Evolutionary conservation across 2,797 vertebrate genomes (phyloP).

Genomic region (Harpagifer antarcticus): DNA sequence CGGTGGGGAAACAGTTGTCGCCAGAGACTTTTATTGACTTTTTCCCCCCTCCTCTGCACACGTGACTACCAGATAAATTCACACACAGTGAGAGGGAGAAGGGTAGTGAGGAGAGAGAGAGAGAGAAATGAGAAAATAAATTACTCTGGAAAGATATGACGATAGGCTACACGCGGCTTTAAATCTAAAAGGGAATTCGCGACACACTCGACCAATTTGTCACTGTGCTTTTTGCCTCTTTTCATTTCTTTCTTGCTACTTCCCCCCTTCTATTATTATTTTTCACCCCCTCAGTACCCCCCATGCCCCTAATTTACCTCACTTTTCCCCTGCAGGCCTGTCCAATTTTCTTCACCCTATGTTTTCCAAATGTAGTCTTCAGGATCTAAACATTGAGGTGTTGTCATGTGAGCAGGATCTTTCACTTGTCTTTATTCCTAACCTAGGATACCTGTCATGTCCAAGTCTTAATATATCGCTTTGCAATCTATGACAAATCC

Average conservation of each 20-base stretch:
- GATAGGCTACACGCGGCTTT: conserved; percentile 89
- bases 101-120: conserved; percentile 82
- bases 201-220: conserved; percentile 90
- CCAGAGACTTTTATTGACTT: conserved; percentile 89
- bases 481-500: conserved; percentile 77
- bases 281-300: conserved; percentile 78
- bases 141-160: conserved; percentile 95
- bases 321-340: conserved; percentile 64
- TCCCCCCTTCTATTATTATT: conserved; percentile 78
- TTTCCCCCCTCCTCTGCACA: conserved; percentile 75
- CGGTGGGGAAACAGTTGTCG: conserved; percentile 87
- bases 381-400: conserved; percentile 38
- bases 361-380: conserved; percentile 65
- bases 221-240: conserved; percentile 86
- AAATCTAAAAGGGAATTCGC: conserved; percentile 89
- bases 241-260: conserved; percentile 82
- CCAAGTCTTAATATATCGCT: conserved; percentile 56
- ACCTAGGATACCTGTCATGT: conserved; percentile 33
- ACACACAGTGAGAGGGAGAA: conserved; percentile 76
- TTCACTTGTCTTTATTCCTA: conserved; percentile 16
- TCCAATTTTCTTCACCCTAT: conserved; percentile 72
- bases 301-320: conserved; percentile 77
- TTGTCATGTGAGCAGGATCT: conserved; percentile 36
- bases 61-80: conserved; percentile 88
- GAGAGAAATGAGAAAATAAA: conserved; percentile 97